Percentiles rank a stretch among this genome's conserved stretches.
phyloP scores from a whole-genome alignment of 2,113 vertebrate genomes.

The Gymnorhina tibicen region DNA sequence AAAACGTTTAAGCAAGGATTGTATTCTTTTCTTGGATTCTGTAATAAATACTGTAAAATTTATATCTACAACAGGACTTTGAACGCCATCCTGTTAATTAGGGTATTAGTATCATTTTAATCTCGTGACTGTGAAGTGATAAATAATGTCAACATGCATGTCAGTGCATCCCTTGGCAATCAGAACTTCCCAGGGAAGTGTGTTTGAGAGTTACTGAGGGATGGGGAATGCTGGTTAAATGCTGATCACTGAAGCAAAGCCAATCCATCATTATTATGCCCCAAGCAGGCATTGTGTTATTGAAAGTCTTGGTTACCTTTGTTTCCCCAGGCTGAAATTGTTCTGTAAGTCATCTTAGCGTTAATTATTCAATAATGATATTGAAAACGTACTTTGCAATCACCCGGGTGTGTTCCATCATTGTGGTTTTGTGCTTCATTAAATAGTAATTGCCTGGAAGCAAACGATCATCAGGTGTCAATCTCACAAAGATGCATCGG shows the following conservation, averaged over 20 bases:
- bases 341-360: slow-evolving; percentile 28
- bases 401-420: slow-evolving; percentile 34
- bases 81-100: not conserved
- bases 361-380: slow-evolving; percentile 51
- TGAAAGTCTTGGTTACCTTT: slow-evolving; percentile 20
- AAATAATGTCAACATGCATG: not conserved
- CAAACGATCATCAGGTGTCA: slow-evolving; percentile 55
- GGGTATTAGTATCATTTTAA: not conserved
- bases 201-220: not conserved
- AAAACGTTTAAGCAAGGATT: not conserved
- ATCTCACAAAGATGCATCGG: slow-evolving; percentile 11
- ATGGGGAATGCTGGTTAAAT: not conserved
- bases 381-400: slow-evolving; percentile 25
- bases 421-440: slow-evolving; percentile 62
- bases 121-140: not conserved
- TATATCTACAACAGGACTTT: not conserved
- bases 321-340: not conserved
- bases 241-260: not conserved
- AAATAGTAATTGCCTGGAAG: slow-evolving; percentile 66
- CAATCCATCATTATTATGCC: slow-evolving; percentile 9
- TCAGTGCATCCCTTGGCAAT: not conserved
- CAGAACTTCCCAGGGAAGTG: not conserved
- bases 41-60: not conserved
- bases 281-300: not conserved
- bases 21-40: not conserved